Base-by-base conservation (phyloP, 2,888 invertebrate species). In the Andrena fulva region DNA sequence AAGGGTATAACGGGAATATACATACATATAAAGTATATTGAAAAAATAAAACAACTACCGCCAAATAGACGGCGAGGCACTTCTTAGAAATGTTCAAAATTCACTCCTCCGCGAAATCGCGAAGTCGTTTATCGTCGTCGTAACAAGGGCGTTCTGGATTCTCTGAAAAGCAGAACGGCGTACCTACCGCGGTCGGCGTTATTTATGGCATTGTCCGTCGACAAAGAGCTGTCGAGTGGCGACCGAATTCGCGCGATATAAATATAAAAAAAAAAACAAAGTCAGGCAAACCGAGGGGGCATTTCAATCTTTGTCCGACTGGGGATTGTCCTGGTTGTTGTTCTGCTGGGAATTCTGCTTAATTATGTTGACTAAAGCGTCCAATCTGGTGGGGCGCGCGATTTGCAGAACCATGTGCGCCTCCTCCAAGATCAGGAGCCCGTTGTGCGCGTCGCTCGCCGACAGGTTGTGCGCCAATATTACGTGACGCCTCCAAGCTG, bases 401-500 rank as follows among this genome's bases (percentile, higher is more conserved):
- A 90, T 92, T 80, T 92, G 92, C 1, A 96, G 93, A 0, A 96
- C 96, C 31, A 96, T 95, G 74, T 96, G 96, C 0, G 96, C 96
- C 84, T 96, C 96, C 56, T 96, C 96, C 94, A 96, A 95, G 16
- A 96, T 96, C 48, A 96, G 95, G 2, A 96, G 94, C 0, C 95
- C 95, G 89, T 96, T 95, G 59, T 95, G 94, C 0, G 96, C 96
- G 80, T 96, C 96, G 76, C 94, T 95, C 77, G 95, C 95, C 0
- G 95, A 94, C 0, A 96, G 94, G 35, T 95, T 95, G 91, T 96
- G 96, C 2, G 95, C 91, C 10, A 95, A 93, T 0, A 95, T 95
- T 0, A 96, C 95, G 92, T 96, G 96, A 0, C 94, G 93, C 88
- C 95, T 95, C 96, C 96, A 96, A 16, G 95, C 95, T 16, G 95